A percentile compares a stretch with the other conserved stretches of the same genome.
Evolutionary conservation across 2,113 vertebrate species (phyloP).

Genomic region (Lepus americanus): DNA sequence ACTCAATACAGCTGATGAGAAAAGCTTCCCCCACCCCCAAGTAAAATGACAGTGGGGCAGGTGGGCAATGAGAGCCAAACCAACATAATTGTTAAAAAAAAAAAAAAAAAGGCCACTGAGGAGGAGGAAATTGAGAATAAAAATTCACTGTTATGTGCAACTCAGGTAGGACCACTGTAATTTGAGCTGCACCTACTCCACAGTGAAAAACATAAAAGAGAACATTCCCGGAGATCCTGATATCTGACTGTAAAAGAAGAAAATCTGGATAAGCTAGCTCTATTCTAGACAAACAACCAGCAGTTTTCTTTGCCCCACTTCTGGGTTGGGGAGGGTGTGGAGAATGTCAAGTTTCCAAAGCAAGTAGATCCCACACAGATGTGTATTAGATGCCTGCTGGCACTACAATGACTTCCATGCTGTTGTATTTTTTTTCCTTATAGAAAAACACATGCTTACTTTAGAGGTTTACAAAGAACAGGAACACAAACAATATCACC

Average conservation of each 20-base stretch:
- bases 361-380: background rate
- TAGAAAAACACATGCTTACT: background rate
- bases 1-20: background rate
- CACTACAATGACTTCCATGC: too few relatives aligned
- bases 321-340: background rate
- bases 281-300: conserved; percentile 21
- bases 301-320: background rate
- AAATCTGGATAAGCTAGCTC: conserved; percentile 66
- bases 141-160: background rate
- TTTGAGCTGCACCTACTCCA: conserved; percentile 34
- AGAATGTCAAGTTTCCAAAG: background rate
- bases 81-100: conserved; percentile 34
- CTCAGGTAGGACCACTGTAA: conserved; percentile 17
- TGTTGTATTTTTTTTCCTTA: background rate
- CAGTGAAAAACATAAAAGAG: conserved; percentile 30
- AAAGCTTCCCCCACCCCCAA: background rate
- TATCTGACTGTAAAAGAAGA: conserved; percentile 54
- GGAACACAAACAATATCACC: background rate
- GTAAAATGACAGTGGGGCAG: background rate
- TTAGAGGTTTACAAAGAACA: background rate
- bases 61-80: background rate
- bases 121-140: conserved; percentile 26
- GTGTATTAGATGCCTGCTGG: accelerated
- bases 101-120: conserved; percentile 24
- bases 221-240: conserved; percentile 16